phyloP scores from a whole-genome alignment of 2,113 vertebrate species.

The Daboia siamensis region DNA sequence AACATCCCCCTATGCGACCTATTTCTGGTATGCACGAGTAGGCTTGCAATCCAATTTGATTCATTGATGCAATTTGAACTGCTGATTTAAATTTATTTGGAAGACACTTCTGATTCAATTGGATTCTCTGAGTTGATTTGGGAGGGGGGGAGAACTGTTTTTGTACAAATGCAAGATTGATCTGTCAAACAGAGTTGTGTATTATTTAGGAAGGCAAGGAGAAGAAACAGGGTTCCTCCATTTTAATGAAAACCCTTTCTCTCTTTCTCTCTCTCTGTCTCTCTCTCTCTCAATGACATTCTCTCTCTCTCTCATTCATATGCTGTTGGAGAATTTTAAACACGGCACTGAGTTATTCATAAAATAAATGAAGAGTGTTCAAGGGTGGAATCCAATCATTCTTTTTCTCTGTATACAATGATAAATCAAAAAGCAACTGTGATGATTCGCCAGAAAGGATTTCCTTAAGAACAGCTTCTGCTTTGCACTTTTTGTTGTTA shows the following conservation, averaged over 20 bases:
- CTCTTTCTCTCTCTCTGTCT: too few relatives aligned
- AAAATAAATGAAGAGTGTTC: conserved; percentile 16
- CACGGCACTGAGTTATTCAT: neutral
- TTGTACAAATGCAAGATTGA: neutral
- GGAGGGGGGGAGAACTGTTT: neutral
- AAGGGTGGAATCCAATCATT: conserved; percentile 7
- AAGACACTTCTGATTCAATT: neutral
- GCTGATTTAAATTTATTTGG: neutral
- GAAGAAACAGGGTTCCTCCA: neutral
- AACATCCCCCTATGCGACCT: neutral
- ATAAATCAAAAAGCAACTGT: neutral
- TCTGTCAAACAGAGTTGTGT: neutral
- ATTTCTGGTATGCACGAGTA: neutral
- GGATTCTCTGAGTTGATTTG: neutral
- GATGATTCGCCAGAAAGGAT: conserved; percentile 9
- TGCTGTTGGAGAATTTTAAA: conserved; percentile 19
- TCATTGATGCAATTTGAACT: neutral
- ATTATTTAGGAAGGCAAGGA: neutral
- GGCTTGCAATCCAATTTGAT: neutral
- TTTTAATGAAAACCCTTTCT: neutral
- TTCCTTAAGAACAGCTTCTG: neutral
- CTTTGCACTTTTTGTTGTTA: neutral
- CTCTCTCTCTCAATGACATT: neutral
- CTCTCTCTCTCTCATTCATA: neutral
- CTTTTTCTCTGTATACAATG: conserved; percentile 11